These are phyloP conservation scores for Epizoanthus rinbou DNA, from an alignment of 92 coral and sea anemone species.

Conservation along the genomic window DNA sequence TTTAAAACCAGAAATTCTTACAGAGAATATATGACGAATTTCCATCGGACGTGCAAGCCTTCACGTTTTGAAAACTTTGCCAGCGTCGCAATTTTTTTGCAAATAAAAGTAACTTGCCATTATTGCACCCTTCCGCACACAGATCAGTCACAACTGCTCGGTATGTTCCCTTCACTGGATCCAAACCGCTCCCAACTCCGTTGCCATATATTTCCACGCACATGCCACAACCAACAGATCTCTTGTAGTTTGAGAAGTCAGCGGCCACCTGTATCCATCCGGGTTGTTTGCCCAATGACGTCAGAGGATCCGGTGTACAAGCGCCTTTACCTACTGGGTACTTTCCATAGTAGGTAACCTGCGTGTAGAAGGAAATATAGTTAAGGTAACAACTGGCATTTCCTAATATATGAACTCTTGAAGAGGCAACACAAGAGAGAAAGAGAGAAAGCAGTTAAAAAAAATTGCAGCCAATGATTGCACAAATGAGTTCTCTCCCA, in stretches of 20 bases:
- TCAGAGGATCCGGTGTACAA: slow-evolving; percentile 42
- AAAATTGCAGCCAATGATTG: too few species aligned
- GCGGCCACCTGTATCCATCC: slow-evolving; percentile 46
- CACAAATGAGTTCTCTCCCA: too few species aligned
- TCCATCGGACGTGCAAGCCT: too few species aligned
- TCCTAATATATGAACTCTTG: not conserved
- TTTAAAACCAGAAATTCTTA: too few species aligned
- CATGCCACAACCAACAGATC: slow-evolving; percentile 45
- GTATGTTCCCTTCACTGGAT: slow-evolving; percentile 38
- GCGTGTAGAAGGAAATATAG: not conserved
- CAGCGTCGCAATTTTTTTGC: not conserved
- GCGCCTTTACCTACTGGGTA: slow-evolving; percentile 41
- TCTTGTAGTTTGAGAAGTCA: slow-evolving; percentile 38
- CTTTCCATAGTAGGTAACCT: slow-evolving; percentile 36
- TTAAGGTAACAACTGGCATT: too few species aligned
- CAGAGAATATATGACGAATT: too few species aligned
- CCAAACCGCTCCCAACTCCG: slow-evolving; percentile 40
- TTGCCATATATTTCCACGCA: slow-evolving; percentile 40
- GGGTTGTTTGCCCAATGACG: slow-evolving; percentile 41
- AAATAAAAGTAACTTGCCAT: not conserved
- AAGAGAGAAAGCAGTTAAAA: too few species aligned
- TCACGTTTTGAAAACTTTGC: too few species aligned
- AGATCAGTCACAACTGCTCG: slow-evolving; percentile 40
- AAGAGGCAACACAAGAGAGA: too few species aligned
- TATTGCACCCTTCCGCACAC: slow-evolving; percentile 41